Base-by-base conservation (phyloP, 1,140 invertebrate genomes). In the Archivesica marissinica region DNA sequence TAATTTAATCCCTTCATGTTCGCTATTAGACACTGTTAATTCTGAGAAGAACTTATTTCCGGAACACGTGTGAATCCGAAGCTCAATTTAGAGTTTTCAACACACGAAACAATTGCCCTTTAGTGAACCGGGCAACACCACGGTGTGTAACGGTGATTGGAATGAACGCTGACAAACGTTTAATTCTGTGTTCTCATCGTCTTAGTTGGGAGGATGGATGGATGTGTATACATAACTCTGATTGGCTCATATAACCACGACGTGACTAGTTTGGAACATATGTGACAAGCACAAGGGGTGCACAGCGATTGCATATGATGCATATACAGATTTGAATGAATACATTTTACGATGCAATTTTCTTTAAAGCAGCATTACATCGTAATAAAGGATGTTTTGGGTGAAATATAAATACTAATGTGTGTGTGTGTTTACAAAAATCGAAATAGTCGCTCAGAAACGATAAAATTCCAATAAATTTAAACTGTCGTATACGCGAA, bases 1-100 rank as follows among this genome's bases (percentile, higher is more conserved):
- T 52, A 72, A 30, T 28, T 23, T 47, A 72, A 33, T 72, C 68
- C 68, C 28, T 72, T 72, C 68, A 47, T 72, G 13, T 1, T 41
- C 20, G 6, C 6, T 72, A 7, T 72, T 4, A 15, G 44, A 7
- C 39, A 33, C 1, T 1, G n/a, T n/a, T n/a, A n/a, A n/a, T n/a
- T n/a, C 59, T 56, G 28, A 44, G 41, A 44, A 44, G 17, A 44
- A 44, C 7, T 44, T 44, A 7, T 44, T 44, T 44, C n/a, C 13
- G n/a, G n/a, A n/a, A n/a, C n/a, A n/a, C n/a, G n/a, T n/a, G n/a
- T n/a, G n/a, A n/a, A n/a, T n/a, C n/a, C 35, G n/a, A 28, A 11
- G 15, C 15, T 56, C 4, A 56, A 7, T 17, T 25, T 6, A 25
- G 25, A 61, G 28, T 25, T 61, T 9, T 61, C n/a, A 30, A 56